Evolutionary conservation across 2,888 invertebrate species (phyloP), one percentile per base, ranked within the genome.

Genomic region (Epiblema foenella): DNA sequence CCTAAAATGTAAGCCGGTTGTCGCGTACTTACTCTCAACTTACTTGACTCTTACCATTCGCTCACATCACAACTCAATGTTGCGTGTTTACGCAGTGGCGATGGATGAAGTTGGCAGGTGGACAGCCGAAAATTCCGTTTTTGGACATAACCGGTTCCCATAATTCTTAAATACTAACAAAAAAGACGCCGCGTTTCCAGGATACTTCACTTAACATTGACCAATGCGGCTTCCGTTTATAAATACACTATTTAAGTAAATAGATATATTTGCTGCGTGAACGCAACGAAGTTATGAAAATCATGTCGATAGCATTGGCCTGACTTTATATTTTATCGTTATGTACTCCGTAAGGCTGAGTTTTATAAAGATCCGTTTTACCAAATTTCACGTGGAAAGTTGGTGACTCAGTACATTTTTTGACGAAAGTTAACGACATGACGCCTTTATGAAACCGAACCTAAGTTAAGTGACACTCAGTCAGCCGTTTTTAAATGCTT

Each of bases 11-110:
- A n/a, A n/a, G 24, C 24, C 24, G 24, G 24, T 24, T n/a, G 2
- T 24, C 24, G 24, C 24, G 1, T 24, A 24, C 24, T 24, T 24
- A 4, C 24, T 24, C 24, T 24, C 2, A 24, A 24, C 24, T 24
- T 24, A 29, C 33, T 8, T 33, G 9, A 33, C 9, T 33, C 33
- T 33, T 7, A 33, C 2, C 1, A 8, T 8, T 33, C 33, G 7
- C 2, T 4, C 4, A 24, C 24, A 3, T 24, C 24, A 24, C 75
- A 76, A 77, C 5, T 51, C 17, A 52, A 18, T 12, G 20, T 12
- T 52, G 24, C 20, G 5, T 15, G 15, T 15, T 15, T 42, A 17
- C 24, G 17, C 15, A 8, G 29, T 63, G 29, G 5, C 10, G n/a
- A 24, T 52, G 52, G 15, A 37, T n/a, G 37, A 52, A 63, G 15